Evolutionary conservation across 1,140 invertebrate genomes (phyloP).

Genomic region (Zaprionus capensis): DNA sequence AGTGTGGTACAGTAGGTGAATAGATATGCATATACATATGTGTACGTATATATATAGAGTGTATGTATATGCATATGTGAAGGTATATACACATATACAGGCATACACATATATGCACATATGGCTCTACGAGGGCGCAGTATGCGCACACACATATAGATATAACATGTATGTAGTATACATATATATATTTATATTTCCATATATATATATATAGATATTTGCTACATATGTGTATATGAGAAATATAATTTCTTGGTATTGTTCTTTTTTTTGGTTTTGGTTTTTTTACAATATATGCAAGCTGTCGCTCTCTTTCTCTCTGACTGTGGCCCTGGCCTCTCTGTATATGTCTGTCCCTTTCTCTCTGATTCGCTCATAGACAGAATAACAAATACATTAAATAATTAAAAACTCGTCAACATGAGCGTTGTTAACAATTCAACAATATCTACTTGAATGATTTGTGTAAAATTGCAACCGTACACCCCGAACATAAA

Average conservation of each 20-base stretch:
- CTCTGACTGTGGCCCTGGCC: conserved; percentile 68
- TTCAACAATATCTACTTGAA: conserved; percentile 71
- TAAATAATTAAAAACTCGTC: conserved; percentile 82
- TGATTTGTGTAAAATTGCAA: conserved; percentile 40
- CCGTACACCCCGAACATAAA: conserved; percentile 3
- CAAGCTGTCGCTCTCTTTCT: conserved; percentile 65
- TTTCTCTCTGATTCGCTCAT: conserved; percentile 75
- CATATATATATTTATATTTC: conserved; percentile 61
- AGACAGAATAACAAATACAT: conserved; percentile 80
- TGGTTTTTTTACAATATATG: conserved; percentile 53
- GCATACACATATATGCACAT: conserved; percentile 50
- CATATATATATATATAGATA: conserved; percentile 36
- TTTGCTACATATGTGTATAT: conserved; percentile 41
- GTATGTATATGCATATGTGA: conserved; percentile 38
- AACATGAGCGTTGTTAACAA: conserved; percentile 69
- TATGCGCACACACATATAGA: conserved; percentile 42
- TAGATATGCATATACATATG: conserved; percentile 63
- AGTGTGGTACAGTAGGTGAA: conserved; percentile 76
- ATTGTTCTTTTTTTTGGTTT: conserved; percentile 10
- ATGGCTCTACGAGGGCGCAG: conserved; percentile 29
- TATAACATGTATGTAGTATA: conserved; percentile 43
- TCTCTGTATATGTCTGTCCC: conserved; percentile 73
- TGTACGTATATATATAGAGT: conserved; percentile 44
- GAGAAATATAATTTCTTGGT: conserved; percentile 50
- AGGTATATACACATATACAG: conserved; percentile 52